phyloP scores from a whole-genome alignment of 1,140 invertebrate genomes.

The Hycleus cichorii region DNA sequence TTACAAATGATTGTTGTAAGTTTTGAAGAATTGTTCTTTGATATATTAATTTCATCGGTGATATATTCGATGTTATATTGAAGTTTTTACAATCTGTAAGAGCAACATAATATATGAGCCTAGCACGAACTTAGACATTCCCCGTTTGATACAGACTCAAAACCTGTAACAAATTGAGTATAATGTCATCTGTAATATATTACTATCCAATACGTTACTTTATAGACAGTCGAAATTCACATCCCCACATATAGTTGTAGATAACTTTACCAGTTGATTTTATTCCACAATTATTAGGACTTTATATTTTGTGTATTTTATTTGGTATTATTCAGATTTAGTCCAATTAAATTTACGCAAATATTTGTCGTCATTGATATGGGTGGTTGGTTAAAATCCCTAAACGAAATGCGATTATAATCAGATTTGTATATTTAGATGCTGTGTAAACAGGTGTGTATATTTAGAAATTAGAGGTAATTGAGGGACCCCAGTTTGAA shows the following conservation, averaged over 20 bases:
- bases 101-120: conserved; percentile 22
- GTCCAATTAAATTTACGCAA: background rate
- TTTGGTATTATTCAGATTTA: background rate
- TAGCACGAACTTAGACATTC: conserved; percentile 15
- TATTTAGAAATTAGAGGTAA: too few species aligned
- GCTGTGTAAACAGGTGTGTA: too few species aligned
- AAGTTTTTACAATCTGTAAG: conserved; percentile 15
- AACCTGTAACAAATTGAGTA: conserved; percentile 26
- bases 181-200: conserved; percentile 28
- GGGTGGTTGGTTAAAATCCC: too few species aligned
- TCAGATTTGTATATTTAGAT: too few species aligned
- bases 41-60: conserved; percentile 15
- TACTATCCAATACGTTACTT: conserved; percentile 24
- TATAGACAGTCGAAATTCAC: conserved; percentile 20
- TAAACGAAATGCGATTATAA: too few species aligned
- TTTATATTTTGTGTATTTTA: too few species aligned
- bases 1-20: conserved; percentile 10
- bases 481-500: too few species aligned
- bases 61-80: conserved; percentile 14
- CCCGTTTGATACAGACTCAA: conserved; percentile 18
- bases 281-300: too few species aligned
- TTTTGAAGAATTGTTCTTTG: conserved; percentile 7
- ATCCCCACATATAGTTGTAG: too few species aligned
- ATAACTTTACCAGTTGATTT: too few species aligned
- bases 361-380: background rate